A percentile compares a stretch with the other conserved stretches of the same genome.
Evolutionary conservation across 2,113 vertebrate species (phyloP).

Genomic region (Camelus dromedarius): DNA sequence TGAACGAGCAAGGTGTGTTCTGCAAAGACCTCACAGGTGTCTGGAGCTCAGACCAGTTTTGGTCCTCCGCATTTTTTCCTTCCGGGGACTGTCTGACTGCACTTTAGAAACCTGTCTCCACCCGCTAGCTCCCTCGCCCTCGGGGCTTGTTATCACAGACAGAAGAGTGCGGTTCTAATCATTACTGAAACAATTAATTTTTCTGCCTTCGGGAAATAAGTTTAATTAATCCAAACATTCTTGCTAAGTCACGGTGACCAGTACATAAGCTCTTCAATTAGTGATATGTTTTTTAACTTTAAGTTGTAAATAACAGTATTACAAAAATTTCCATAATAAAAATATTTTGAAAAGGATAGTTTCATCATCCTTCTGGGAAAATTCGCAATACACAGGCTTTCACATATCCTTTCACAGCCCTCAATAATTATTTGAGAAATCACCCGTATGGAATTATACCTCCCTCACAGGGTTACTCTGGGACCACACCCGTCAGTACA

Average conservation of each 20-base stretch:
- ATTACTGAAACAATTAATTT: conserved; percentile 75
- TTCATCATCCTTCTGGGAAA: not conserved
- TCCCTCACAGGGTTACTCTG: not conserved
- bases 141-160: conserved; percentile 48
- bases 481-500: too few species aligned
- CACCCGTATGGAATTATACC: not conserved
- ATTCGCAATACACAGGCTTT: not conserved
- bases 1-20: not conserved
- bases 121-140: not conserved
- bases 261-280: conserved; percentile 51
- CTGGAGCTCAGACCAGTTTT: not conserved
- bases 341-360: not conserved
- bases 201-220: conserved; percentile 58
- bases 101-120: not conserved
- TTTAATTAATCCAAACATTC: conserved; percentile 75
- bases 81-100: not conserved
- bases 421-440: not conserved
- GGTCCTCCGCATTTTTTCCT: not conserved
- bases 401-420: not conserved
- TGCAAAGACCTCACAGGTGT: not conserved
- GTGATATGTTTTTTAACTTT: not conserved
- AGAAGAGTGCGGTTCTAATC: conserved; percentile 50
- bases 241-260: conserved; percentile 69
- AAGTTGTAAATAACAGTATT: not conserved
- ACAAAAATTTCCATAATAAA: not conserved